A percentile compares a stretch with the other conserved stretches of the same genome.
phyloP scores from a whole-genome alignment of 1,140 invertebrate species.

The Ladona fulva region DNA sequence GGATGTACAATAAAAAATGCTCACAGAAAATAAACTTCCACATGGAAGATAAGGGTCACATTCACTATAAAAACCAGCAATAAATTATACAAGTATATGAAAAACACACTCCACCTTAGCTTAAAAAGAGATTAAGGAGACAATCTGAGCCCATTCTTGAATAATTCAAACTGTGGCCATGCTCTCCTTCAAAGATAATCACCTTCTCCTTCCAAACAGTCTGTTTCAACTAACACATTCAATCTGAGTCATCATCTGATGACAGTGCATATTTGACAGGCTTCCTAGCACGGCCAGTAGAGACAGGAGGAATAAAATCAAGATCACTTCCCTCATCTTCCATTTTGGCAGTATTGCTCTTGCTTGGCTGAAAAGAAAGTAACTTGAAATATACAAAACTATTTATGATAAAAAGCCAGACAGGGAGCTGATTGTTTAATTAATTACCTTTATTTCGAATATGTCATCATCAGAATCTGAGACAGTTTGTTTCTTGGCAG shows the following conservation, averaged over 20 bases:
- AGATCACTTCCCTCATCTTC: conserved; percentile 22
- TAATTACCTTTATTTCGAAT: conserved; percentile 20
- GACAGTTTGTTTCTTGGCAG: conserved; percentile 34
- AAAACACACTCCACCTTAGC: not conserved
- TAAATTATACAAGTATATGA: not conserved
- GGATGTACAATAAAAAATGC: too few relatives aligned
- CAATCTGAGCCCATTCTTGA: too few relatives aligned
- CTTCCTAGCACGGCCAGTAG: conserved; percentile 28
- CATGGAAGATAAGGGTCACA: not conserved
- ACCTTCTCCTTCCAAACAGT: too few relatives aligned
- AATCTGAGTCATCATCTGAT: conserved; percentile 26
- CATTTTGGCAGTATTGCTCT: not conserved
- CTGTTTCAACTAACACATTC: not conserved
- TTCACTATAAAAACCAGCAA: not conserved
- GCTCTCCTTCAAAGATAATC: too few relatives aligned
- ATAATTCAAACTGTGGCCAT: too few relatives aligned
- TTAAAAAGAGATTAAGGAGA: too few relatives aligned
- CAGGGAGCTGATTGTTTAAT: conserved; percentile 21
- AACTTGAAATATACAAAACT: not conserved
- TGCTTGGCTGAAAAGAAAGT: not conserved
- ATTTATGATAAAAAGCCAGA: conserved; percentile 3
- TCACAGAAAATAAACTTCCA: too few relatives aligned
- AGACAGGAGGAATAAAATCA: conserved; percentile 25
- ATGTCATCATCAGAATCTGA: conserved; percentile 32
- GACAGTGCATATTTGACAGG: conserved; percentile 31